Evolutionary conservation across 2,797 vertebrate species (phyloP).

Genomic region (Sebastes minor): DNA sequence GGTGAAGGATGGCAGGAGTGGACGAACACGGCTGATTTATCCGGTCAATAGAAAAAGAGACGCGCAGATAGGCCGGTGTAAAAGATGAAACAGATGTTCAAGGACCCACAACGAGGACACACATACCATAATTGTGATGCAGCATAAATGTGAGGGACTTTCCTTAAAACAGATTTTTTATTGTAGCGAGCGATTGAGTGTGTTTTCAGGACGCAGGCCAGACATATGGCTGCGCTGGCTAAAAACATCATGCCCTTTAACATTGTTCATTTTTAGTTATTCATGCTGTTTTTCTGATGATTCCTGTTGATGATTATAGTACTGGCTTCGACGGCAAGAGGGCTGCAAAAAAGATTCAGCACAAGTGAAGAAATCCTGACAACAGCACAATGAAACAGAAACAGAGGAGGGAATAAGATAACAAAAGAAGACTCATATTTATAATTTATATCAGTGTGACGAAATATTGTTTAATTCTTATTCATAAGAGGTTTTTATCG

Average conservation of each 20-base stretch:
- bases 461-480: conserved; percentile 37
- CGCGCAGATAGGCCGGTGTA: conserved; percentile 1
- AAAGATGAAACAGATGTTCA: conserved; percentile 41
- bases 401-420: neutral
- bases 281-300: conserved; percentile 24
- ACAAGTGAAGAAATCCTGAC: conserved; percentile 42
- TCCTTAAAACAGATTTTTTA: conserved; percentile 27
- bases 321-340: conserved; percentile 16
- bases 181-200: conserved; percentile 10
- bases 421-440: conserved; percentile 16
- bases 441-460: conserved; percentile 41
- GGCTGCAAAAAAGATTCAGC: conserved; percentile 19
- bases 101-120: neutral
- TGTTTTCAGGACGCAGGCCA: conserved; percentile 34
- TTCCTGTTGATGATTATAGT: conserved; percentile 43
- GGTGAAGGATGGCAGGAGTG: conserved; percentile 29
- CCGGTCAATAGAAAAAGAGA: conserved; percentile 10
- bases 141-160: conserved; percentile 31
- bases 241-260: conserved; percentile 10
- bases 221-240: conserved; percentile 38
- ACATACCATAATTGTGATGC: conserved; percentile 3
- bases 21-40: conserved; percentile 40
- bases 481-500: neutral
- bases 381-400: conserved; percentile 18
- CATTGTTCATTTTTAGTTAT: conserved; percentile 40